phyloP scores from a whole-genome alignment of 2,113 vertebrate genomes.

The Callochromis pleurospilus region DNA sequence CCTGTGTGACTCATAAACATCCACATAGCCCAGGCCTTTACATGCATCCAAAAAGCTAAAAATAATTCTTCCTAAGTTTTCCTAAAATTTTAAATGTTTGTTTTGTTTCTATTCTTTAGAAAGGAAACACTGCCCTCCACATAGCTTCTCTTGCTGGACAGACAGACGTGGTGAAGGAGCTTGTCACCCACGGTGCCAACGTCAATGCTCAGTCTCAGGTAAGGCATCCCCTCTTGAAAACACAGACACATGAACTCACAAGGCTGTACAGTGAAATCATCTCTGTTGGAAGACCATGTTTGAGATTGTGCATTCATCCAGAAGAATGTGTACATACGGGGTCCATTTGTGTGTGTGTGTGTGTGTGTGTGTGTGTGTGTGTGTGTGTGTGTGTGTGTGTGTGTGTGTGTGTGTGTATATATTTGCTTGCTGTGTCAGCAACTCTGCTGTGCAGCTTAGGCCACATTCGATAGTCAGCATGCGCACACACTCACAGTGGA shows the following conservation, averaged over 20 bases:
- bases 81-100: not conserved
- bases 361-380: not conserved
- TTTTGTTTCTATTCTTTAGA: constrained; percentile 61
- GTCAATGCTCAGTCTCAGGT: constrained; percentile 97
- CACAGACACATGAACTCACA: not conserved
- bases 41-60: not conserved
- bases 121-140: constrained; percentile 97
- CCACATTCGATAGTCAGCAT: constrained; percentile 1
- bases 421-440: constrained; percentile 31
- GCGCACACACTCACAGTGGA: not conserved
- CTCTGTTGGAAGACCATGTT: not conserved
- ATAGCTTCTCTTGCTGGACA: constrained; percentile 95
- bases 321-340: not conserved
- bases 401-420: not conserved
- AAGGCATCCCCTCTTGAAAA: constrained; percentile 1
- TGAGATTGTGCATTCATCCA: not conserved
- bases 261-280: not conserved
- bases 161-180: constrained; percentile 88
- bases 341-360: not conserved
- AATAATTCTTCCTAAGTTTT: not conserved
- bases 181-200: constrained; percentile 87
- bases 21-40: not conserved
- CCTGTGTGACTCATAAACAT: not conserved
- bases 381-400: too few relatives aligned
- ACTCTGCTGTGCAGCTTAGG: constrained; percentile 2